Evolutionary conservation across 2,888 invertebrate genomes (phyloP).

Genomic region (Macrophya annulata): DNA sequence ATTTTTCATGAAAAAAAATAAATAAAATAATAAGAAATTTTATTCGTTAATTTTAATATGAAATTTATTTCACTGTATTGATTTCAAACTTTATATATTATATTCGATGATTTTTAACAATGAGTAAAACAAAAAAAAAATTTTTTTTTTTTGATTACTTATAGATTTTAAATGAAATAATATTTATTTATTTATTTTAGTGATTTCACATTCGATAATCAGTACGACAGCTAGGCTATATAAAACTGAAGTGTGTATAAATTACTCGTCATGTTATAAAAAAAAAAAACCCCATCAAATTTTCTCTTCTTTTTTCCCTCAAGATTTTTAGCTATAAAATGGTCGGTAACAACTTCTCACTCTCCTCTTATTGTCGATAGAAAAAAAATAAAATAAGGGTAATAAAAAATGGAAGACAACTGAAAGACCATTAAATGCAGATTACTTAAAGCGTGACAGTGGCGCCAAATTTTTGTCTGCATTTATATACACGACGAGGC

Average conservation of each 20-base stretch:
- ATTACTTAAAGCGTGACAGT: constrained; percentile 6
- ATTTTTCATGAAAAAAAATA: too few relatives aligned
- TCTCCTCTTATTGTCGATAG: background rate
- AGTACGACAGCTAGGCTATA: background rate
- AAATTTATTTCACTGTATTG: too few relatives aligned
- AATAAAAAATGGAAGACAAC: background rate
- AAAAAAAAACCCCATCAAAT: constrained; percentile 33
- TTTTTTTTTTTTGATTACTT: background rate
- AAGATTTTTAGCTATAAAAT: constrained; percentile 8
- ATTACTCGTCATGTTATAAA: constrained; percentile 37
- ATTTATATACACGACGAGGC: background rate
- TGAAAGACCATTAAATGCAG: constrained; percentile 4
- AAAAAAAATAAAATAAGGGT: background rate
- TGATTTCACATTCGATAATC: background rate
- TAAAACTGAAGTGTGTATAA: background rate
- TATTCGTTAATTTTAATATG: background rate
- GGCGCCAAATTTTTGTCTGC: background rate
- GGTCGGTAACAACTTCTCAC: background rate
- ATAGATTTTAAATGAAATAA: background rate
- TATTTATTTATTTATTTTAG: background rate
- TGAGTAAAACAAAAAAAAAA: background rate
- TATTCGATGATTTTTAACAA: background rate
- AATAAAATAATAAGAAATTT: background rate
- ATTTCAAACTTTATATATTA: too few relatives aligned
- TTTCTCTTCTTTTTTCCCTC: background rate